Conservation (phyloP, 2,797 vertebrate genomes). For the Chelmon rostratus region DNA sequence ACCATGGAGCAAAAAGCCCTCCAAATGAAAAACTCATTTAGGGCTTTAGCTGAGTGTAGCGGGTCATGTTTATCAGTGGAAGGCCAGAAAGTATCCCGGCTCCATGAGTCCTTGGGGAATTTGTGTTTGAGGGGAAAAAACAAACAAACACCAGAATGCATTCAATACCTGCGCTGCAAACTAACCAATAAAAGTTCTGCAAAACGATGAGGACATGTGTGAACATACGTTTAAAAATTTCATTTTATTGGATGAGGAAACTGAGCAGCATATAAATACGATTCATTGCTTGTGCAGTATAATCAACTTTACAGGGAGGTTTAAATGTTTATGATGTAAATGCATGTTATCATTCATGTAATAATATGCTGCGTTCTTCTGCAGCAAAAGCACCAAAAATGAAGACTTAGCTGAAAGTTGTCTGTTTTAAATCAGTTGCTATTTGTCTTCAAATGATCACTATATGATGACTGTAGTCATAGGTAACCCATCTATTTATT, state of each 20-base stretch:
- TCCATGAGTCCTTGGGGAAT: conserved; percentile 11
- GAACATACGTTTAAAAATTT: not conserved
- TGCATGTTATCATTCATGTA: not conserved
- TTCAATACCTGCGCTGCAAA: conserved; percentile 4
- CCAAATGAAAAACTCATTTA: conserved; percentile 77
- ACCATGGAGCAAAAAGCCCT: conserved; percentile 53
- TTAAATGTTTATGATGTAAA: conserved; percentile 2
- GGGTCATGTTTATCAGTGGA: conserved; percentile 60
- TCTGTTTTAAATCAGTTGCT: not conserved
- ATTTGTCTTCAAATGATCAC: conserved; percentile 3
- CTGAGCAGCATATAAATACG: conserved; percentile 1
- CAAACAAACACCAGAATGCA: not conserved
- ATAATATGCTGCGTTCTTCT: not conserved
- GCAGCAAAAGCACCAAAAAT: not conserved
- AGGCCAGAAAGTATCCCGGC: conserved; percentile 37
- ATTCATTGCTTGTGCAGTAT: not conserved
- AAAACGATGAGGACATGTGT: not conserved
- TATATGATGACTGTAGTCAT: conserved; percentile 33
- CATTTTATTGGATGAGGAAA: not conserved
- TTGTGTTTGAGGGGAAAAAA: not conserved
- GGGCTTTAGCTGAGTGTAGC: conserved; percentile 49
- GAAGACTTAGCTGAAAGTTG: not conserved
- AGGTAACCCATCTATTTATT: conserved; percentile 34
- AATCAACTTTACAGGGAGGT: not conserved
- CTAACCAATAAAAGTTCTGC: not conserved